A percentile compares a stretch with the other conserved stretches of the same genome.
phyloP scores from a whole-genome alignment of 1,140 invertebrate species.

The Drosophila rufa region DNA sequence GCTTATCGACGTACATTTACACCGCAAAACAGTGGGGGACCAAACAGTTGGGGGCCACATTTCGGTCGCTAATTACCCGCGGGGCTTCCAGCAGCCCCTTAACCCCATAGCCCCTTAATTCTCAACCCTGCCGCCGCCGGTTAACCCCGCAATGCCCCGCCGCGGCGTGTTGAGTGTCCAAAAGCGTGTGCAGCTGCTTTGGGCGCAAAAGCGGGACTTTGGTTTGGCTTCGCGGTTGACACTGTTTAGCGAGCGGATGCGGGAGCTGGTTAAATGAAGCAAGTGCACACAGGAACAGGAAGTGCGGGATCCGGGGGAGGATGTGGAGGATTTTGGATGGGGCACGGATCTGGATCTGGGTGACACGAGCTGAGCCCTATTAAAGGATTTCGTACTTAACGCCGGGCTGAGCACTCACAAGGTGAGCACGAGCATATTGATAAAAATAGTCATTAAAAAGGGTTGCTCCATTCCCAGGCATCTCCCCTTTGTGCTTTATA shows the following conservation, averaged over 20 bases:
- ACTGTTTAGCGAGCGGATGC: conserved; percentile 53
- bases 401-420: conserved; percentile 42
- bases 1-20: conserved; percentile 29
- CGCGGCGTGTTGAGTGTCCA: conserved; percentile 23
- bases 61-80: conserved; percentile 43
- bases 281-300: conserved; percentile 68
- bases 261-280: conserved; percentile 72
- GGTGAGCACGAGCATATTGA: conserved; percentile 61
- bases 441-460: conserved; percentile 79
- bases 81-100: conserved; percentile 2
- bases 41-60: neutral
- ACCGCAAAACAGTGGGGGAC: conserved; percentile 13
- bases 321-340: too few species aligned
- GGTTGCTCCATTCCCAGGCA: conserved; percentile 35
- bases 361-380: conserved; percentile 50
- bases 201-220: conserved; percentile 33
- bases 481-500: conserved; percentile 47
- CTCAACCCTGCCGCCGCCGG: neutral
- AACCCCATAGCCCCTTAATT: neutral
- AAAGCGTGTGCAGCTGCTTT: conserved; percentile 38
- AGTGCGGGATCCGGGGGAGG: conserved; percentile 1
- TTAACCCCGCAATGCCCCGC: neutral
- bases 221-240: conserved; percentile 59
- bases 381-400: conserved; percentile 62
- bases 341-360: conserved; percentile 12